Evolutionary conservation across 2,888 invertebrate species (phyloP).

Genomic region (Drosophila paranaensis): DNA sequence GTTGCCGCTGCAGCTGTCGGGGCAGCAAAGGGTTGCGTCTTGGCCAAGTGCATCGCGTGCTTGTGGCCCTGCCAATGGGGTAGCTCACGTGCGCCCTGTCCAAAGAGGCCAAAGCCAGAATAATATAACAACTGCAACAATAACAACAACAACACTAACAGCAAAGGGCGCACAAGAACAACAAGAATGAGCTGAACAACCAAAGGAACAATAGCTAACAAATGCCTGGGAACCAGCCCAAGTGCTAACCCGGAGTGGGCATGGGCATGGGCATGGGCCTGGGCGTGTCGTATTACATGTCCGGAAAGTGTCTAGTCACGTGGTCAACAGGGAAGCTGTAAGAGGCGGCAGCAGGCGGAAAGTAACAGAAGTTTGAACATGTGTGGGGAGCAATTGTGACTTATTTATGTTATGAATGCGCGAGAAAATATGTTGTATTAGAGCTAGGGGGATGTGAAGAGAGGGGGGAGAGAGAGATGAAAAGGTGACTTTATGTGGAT

Average conservation of each 20-base stretch:
- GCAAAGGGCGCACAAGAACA: constrained; percentile 22
- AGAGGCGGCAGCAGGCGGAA: neutral
- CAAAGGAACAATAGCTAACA: constrained; percentile 23
- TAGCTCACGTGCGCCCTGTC: constrained; percentile 48
- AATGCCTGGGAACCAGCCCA: constrained; percentile 42
- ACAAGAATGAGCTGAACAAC: constrained; percentile 18
- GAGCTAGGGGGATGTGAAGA: neutral
- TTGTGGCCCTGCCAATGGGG: constrained; percentile 52
- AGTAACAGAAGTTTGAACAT: constrained; percentile 12
- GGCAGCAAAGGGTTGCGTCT: constrained; percentile 44
- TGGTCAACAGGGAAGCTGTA: constrained; percentile 33
- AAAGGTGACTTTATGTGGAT: neutral
- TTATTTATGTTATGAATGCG: constrained; percentile 42
- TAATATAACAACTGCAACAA: constrained; percentile 48
- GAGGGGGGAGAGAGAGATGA: neutral
- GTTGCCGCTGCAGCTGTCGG: constrained; percentile 58
- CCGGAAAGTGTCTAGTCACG: constrained; percentile 54
- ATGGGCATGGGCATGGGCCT: constrained; percentile 39
- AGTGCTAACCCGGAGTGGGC: constrained; percentile 44
- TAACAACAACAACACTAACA: constrained; percentile 8
- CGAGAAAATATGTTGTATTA: constrained; percentile 1
- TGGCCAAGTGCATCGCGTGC: constrained; percentile 81
- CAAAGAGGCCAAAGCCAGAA: constrained; percentile 60
- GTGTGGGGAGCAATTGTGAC: constrained; percentile 32
- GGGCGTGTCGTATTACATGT: constrained; percentile 53